phyloP scores from a whole-genome alignment of 2,113 vertebrate genomes.

The Poeciliopsis occidentalis region DNA sequence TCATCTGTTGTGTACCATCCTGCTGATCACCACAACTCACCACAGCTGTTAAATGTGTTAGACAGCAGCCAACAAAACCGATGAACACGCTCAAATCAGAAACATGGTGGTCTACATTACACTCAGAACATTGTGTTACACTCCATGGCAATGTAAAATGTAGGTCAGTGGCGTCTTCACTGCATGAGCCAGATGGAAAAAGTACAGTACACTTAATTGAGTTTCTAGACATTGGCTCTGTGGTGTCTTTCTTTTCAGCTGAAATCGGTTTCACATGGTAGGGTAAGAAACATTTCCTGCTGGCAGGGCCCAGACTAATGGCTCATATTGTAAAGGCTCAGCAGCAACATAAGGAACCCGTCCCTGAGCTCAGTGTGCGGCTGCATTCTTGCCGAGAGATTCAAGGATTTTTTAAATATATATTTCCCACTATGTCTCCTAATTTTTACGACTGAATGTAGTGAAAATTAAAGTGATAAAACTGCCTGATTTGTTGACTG shows the following conservation, averaged over 20 bases:
- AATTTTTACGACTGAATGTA: background rate
- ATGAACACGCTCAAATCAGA: conserved; percentile 14
- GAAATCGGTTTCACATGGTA: conserved; percentile 78
- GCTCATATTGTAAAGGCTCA: conserved; percentile 68
- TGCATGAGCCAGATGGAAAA: conserved; percentile 48
- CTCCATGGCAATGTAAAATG: conserved; percentile 56
- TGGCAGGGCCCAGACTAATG: conserved; percentile 53
- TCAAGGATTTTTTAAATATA: conserved; percentile 33
- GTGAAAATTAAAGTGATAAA: conserved; percentile 8
- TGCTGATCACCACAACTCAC: conserved; percentile 10
- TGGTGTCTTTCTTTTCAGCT: conserved; percentile 59
- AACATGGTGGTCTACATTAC: conserved; percentile 33
- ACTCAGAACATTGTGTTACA: conserved; percentile 56
- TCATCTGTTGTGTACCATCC: background rate
- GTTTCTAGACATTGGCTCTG: conserved; percentile 72
- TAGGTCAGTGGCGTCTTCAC: conserved; percentile 58
- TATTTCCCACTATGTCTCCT: conserved; percentile 14
- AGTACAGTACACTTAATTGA: conserved; percentile 71
- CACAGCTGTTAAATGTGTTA: conserved; percentile 11
- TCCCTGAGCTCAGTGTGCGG: conserved; percentile 43
- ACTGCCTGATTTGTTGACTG: conserved; percentile 3
- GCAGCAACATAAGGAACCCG: conserved; percentile 50
- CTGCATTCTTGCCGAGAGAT: conserved; percentile 40
- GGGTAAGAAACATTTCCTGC: conserved; percentile 76
- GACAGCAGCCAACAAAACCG: conserved; percentile 23